phyloP scores from a whole-genome alignment of 2,888 invertebrate genomes.

The Pilophorus perplexus region DNA sequence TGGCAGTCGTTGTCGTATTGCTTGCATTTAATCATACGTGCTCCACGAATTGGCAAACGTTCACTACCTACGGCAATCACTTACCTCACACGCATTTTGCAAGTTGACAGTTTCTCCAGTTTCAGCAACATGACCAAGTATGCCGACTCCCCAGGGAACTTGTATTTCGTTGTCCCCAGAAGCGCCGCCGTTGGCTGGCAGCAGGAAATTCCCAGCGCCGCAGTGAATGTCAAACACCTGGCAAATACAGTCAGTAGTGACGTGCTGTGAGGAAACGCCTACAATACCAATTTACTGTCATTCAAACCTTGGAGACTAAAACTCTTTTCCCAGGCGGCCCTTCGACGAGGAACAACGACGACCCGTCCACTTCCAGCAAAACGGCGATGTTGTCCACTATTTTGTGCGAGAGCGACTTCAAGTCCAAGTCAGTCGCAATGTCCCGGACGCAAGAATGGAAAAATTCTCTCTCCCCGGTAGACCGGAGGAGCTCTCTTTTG shows the following conservation, averaged over 20 bases:
- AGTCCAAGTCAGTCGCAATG: conserved; percentile 57
- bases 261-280: no score
- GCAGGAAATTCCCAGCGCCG: conserved; percentile 53
- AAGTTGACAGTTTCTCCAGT: conserved; percentile 56
- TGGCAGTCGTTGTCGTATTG: no score
- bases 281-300: no score
- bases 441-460: conserved; percentile 57
- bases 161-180: conserved; percentile 54
- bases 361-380: conserved; percentile 55
- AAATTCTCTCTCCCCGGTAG: conserved; percentile 55
- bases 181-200: conserved; percentile 51
- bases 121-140: conserved; percentile 56
- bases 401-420: conserved; percentile 55
- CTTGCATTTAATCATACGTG: no score
- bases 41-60: no score
- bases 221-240: conserved; percentile 55
- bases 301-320: conserved; percentile 56
- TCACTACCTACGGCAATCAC: no score
- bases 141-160: conserved; percentile 57
- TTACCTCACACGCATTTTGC: conserved; percentile 55
- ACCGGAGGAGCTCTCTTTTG: conserved; percentile 52
- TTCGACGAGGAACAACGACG: conserved; percentile 56
- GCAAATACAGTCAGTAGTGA: conserved; percentile 43
- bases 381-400: conserved; percentile 56
- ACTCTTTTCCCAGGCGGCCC: conserved; percentile 53